phyloP scores from a whole-genome alignment of 2,888 invertebrate species.

The Clanis bilineata region DNA sequence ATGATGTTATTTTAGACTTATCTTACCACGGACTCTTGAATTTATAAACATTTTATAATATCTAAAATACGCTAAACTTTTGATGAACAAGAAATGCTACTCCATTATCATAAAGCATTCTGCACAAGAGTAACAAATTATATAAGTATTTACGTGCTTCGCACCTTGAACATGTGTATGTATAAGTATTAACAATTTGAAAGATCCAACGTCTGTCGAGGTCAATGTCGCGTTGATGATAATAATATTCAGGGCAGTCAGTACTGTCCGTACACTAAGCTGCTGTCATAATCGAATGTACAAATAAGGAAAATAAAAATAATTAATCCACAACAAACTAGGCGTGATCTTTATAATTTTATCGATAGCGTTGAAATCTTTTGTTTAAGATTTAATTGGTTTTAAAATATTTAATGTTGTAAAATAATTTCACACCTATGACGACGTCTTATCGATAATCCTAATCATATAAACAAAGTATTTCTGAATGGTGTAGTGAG shows the following conservation, averaged over 20 bases:
- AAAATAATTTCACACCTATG: neutral
- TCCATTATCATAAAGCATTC: neutral
- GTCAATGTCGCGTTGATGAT: slow-evolving; percentile 3
- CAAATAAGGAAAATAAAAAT: neutral
- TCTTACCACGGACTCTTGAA: neutral
- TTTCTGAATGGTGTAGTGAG: neutral
- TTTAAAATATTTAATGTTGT: slow-evolving; percentile 2
- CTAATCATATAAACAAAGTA: neutral
- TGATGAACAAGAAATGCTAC: neutral
- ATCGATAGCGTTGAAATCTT: slow-evolving; percentile 57
- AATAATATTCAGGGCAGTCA: neutral
- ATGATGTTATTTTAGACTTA: slow-evolving; percentile 41
- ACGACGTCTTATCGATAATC: neutral
- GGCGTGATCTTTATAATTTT: slow-evolving; percentile 1
- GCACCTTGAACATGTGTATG: slow-evolving; percentile 13
- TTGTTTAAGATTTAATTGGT: slow-evolving; percentile 32
- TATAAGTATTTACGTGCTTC: neutral
- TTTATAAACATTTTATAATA: slow-evolving; percentile 4
- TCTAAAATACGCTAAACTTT: neutral
- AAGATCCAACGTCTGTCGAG: slow-evolving; percentile 1
- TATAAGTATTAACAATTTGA: neutral
- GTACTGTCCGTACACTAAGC: neutral
- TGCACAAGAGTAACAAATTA: neutral
- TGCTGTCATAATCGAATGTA: neutral
- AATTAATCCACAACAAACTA: neutral